Evolutionary conservation across 2,888 invertebrate genomes (phyloP), one percentile per base, ranked within the genome.

Genomic region (Gasteruption jaculator): DNA sequence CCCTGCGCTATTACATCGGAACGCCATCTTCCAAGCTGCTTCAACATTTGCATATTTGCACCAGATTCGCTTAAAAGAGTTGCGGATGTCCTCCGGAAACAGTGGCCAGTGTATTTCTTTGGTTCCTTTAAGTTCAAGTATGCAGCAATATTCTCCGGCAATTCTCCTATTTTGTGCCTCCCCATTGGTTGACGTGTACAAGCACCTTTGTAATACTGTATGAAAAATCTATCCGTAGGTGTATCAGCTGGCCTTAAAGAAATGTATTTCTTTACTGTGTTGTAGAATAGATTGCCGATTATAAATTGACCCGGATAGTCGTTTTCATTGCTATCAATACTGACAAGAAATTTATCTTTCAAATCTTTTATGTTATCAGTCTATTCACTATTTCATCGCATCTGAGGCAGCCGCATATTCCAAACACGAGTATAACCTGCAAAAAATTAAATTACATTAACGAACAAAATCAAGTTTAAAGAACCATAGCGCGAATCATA

Each of bases 361-460:
- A 32, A 24, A 38, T 50, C 43, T 46, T 50, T 43, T n/a, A 49
- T 46, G 36, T 48, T 38, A 34, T 43, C 30, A 7, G 40, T 10
- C 25, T 46, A 33, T 45, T 41, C n/a, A 22, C 20, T 21, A 50
- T 16, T 38, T 50, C 46, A 22, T 48, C 32, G 33, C 46, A 53
- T 40, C 43, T 32, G 10, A 50, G 29, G 29, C 41, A 45, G 19
- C 49, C 46, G 38, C 48, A 45, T 25, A 50, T 45, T 3, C 45
- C 46, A 50, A 53, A 49, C 25, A 49, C 41, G 6, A 49, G 45
- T 11, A 46, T 44, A 39, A 50, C 49, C 46, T 50, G 12, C n/a
- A 48, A 52, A 39, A n/a, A 43, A 44, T 21, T 36, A 19, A 21
- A 39, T 12, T 32, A 32, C n/a, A 15, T 18, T 26, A 15, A 41